Base-by-base conservation (phyloP, 2,888 invertebrate species). In the Caprella mutica region DNA sequence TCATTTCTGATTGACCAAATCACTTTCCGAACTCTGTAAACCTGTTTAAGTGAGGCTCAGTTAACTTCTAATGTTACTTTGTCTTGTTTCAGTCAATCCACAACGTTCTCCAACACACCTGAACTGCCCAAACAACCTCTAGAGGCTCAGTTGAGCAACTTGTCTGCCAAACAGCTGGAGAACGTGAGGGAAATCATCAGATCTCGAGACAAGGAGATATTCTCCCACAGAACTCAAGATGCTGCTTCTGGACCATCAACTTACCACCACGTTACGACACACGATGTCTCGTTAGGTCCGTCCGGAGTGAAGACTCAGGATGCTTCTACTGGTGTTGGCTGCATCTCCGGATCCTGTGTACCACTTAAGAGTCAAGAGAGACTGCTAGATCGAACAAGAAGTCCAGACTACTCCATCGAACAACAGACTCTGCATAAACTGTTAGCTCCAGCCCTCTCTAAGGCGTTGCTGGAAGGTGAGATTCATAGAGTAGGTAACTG, bases 391-490 rank as follows among this genome's bases (percentile, higher is more conserved):
- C 43, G 61, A 6, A 38, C 53, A 9, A 35, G 42, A 40, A 53
- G 39, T 39, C 51, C 38, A 17, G 58, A 19, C 50, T 60, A 9
- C 44, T 59, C 14, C 59, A 62, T 21, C 59, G 60, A 65, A 12
- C 62, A 65, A 52, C 39, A 58, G 33, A 60, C 62, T 6, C 56
- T 64, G 9, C 60, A 64, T 43, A 59, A 60, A 26, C 60, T 65
- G 21, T 39, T 65, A 35, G 65, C 62, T 9, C 62, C 65, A 1
- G 62, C 63, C 24, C 55, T 65, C 12, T 63, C 65, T n/a, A 65
- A 60, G 55, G 65, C 65, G 9, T 58, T 65, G 2, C 55, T 65
- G 24, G 59, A 63, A 54, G 65, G 65, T 65, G 44, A 55, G 58
- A 54, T 21, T n/a, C n/a, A n/a, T n/a, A n/a, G n/a, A n/a, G n/a